Conservation (phyloP, 2,888 invertebrate species). For the Mechanitis mazaeus region DNA sequence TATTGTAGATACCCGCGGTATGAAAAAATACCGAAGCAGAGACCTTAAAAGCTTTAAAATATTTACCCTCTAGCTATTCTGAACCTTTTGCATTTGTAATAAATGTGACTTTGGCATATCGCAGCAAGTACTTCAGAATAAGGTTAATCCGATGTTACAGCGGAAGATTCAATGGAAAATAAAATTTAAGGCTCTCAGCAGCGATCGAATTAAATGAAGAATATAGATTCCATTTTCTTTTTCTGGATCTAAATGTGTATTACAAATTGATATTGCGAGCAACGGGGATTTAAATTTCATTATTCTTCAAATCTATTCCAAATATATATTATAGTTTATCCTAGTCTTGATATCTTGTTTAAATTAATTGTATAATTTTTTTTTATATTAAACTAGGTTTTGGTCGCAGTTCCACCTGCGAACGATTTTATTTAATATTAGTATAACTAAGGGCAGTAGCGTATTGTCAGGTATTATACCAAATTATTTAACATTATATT, state of each 20-base stretch:
- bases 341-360: too few relatives aligned
- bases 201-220: conserved; percentile 3
- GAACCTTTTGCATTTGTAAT: neutral
- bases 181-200: conserved; percentile 7
- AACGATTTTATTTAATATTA: too few relatives aligned
- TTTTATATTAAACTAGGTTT: too few relatives aligned
- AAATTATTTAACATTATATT: too few relatives aligned
- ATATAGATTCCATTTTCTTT: conserved; percentile 7
- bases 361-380: too few relatives aligned
- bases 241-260: conserved; percentile 6
- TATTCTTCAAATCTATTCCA: conserved; percentile 1
- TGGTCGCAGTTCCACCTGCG: too few relatives aligned
- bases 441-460: too few relatives aligned
- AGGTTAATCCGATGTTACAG: conserved; percentile 10
- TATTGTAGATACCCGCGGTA: conserved; percentile 2
- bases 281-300: conserved; percentile 5
- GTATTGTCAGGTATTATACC: too few relatives aligned
- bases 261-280: conserved; percentile 6
- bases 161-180: conserved; percentile 9
- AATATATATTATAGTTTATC: too few relatives aligned
- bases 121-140: neutral
- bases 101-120: neutral
- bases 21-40: neutral
- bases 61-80: neutral
- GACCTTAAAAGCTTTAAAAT: neutral